phyloP scores from a whole-genome alignment of 2,888 invertebrate genomes.

The Torymus auratus region DNA sequence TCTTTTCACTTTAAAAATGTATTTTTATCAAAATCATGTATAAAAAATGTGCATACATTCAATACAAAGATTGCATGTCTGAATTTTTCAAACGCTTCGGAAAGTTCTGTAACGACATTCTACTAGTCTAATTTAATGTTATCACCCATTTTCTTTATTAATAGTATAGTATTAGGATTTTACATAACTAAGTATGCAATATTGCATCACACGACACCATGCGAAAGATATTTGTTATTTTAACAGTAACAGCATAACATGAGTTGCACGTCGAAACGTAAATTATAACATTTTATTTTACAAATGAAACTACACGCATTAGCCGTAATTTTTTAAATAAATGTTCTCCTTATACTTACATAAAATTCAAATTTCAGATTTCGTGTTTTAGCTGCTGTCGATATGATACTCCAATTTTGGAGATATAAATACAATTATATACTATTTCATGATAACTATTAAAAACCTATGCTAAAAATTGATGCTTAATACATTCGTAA shows the following conservation, averaged over 20 bases:
- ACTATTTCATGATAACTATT: too few species aligned
- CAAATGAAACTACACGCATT: slow-evolving; percentile 1
- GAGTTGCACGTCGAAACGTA: not conserved
- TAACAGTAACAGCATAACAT: not conserved
- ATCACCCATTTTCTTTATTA: slow-evolving; percentile 18
- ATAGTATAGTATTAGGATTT: slow-evolving; percentile 5
- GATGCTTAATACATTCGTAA: too few species aligned
- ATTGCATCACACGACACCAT: not conserved
- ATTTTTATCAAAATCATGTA: too few species aligned
- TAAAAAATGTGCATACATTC: too few species aligned
- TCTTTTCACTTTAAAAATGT: not conserved
- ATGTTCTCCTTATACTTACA: not conserved
- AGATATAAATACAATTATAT: too few species aligned
- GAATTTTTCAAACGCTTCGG: not conserved
- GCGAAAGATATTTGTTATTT: not conserved
- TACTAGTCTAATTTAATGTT: slow-evolving; percentile 16
- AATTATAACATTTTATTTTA: slow-evolving; percentile 7
- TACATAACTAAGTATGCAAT: not conserved
- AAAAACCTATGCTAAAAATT: too few species aligned
- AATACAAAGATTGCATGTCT: too few species aligned
- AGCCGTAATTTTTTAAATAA: not conserved
- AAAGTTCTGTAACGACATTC: not conserved
- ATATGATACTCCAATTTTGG: too few species aligned
- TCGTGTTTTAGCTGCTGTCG: too few species aligned
- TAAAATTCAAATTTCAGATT: too few species aligned